phyloP scores from a whole-genome alignment of 2,113 vertebrate genomes.

The Oryzias curvinotus region DNA sequence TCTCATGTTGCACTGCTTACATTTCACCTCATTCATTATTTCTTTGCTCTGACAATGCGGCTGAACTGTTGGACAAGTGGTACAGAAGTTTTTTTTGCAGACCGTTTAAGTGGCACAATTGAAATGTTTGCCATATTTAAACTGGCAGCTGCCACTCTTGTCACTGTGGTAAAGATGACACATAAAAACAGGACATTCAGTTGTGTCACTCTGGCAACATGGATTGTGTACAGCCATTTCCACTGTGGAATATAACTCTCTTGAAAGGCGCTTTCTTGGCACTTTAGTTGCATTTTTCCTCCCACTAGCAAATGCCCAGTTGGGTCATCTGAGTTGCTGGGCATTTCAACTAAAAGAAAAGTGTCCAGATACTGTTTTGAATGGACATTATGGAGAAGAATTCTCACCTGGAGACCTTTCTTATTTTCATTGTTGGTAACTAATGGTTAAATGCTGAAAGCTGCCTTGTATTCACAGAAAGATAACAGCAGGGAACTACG shows the following conservation, averaged over 20 bases:
- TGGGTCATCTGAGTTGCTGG: constrained; percentile 32
- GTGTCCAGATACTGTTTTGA: neutral
- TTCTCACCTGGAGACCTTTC: neutral
- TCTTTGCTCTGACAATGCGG: constrained; percentile 10
- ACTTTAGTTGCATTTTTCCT: constrained; percentile 35
- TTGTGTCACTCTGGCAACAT: constrained; percentile 61
- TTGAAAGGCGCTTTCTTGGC: constrained; percentile 53
- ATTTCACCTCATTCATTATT: constrained; percentile 58
- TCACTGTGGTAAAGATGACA: constrained; percentile 3
- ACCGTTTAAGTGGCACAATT: no score
- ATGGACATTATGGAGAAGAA: neutral
- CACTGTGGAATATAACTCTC: constrained; percentile 59
- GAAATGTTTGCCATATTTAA: constrained; percentile 1
- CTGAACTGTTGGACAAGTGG: neutral
- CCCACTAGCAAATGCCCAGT: constrained; percentile 17
- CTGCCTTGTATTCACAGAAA: constrained; percentile 2
- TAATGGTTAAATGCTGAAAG: constrained; percentile 2
- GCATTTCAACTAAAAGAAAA: constrained; percentile 32
- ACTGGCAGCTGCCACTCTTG: neutral
- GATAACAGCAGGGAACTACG: constrained; percentile 4
- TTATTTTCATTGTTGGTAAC: neutral
- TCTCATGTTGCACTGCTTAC: constrained; percentile 40
- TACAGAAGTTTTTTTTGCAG: neutral
- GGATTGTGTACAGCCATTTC: constrained; percentile 64
- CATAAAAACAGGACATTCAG: constrained; percentile 39